phyloP scores from a whole-genome alignment of 2,797 vertebrate genomes.

The Periparus ater region DNA sequence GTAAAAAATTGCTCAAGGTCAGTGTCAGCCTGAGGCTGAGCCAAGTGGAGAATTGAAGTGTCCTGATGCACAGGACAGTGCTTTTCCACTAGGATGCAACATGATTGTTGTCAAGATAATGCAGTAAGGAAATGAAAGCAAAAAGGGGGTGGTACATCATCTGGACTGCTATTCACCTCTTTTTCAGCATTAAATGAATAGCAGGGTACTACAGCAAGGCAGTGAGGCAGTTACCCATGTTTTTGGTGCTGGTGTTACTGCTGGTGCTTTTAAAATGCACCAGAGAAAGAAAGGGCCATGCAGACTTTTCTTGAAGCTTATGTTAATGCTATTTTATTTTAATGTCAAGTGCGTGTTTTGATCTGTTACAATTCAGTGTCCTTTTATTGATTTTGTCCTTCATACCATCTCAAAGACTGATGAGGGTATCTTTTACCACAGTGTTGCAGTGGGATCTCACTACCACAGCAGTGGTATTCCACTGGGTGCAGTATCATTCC shows the following conservation, averaged over 20 bases:
- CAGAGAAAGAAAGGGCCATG: background rate
- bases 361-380: background rate
- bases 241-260: background rate
- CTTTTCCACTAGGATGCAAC: background rate
- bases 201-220: background rate
- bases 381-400: background rate
- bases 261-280: background rate
- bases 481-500: no score
- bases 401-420: background rate
- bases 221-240: background rate
- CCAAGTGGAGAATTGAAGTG: background rate
- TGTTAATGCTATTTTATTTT: background rate
- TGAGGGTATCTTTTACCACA: background rate
- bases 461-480: no score
- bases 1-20: background rate
- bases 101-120: background rate
- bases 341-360: background rate
- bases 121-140: background rate
- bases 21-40: background rate
- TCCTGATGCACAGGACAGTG: background rate
- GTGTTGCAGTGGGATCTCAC: background rate
- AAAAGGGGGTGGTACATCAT: background rate
- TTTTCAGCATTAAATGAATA: background rate
- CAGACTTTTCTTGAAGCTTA: background rate
- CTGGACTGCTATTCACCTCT: background rate